Base-by-base conservation (phyloP, 2,113 vertebrate species). In the Platichthys stellatus region DNA sequence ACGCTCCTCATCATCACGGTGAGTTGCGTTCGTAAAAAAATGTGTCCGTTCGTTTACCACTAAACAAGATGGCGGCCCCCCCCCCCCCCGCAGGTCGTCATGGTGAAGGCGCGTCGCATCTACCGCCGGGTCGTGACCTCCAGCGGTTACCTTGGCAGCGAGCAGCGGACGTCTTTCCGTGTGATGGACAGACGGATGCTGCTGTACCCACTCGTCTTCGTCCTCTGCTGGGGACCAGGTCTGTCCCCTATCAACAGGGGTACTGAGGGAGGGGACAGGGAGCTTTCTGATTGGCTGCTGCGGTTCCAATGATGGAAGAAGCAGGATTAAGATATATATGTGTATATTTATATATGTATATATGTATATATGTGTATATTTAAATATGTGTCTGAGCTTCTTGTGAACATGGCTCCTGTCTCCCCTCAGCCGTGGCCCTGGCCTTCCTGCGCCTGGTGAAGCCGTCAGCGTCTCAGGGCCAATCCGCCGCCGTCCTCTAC, bases 201-300 rank as follows among this genome's bases (percentile, higher is more conserved):
- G 7, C 94, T 97, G 38, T 97, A 96, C 85, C 95, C 96, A 0
- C 2, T 93, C 0, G 80, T 93, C 1, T 97, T 97, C 82, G 83
- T 96, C 76, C 94, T 95, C 87, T 98, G 96, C 88, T 97, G 96
- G 96, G 93, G 94, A 35, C 96, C 97, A 95, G 96, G 97, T 98
- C 3, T 3, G 77, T 69, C 38, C 47, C 2, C 21, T 56, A 5
- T 62, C 49, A 5, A 57, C 45, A 5, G 53, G 63, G 63, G 68
- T 7, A 49, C 64, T 0, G 24, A 11, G 1, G n/a, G 17, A 20
- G 20, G 43, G 9, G 45, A 18, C 59, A 2, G n/a, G 14, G 49
- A 7, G 31, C 31, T 31, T 1, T 31, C 31, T 1, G 31, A 31
- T 31, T 31, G 31, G 31, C 31, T 31, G 31, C 6, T 31, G 8